A percentile compares a stretch with the other conserved stretches of the same genome.
Conservation (phyloP, 1,140 invertebrate species). For the Hylaeus volcanicus region DNA sequence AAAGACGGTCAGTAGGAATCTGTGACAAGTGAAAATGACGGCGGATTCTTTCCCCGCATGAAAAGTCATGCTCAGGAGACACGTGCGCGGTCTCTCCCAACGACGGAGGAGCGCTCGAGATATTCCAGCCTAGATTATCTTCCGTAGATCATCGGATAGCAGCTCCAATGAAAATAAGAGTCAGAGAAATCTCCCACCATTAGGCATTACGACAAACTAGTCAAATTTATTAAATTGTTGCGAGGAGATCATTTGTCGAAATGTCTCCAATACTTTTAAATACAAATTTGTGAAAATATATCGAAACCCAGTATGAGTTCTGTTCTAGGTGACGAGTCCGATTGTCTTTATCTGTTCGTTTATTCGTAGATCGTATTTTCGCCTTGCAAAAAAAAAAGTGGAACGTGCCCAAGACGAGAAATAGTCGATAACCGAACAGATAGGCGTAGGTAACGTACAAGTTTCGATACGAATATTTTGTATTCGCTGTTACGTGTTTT, state of each 20-base stretch:
- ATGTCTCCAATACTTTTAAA: too few species aligned
- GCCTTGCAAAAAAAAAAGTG: not conserved
- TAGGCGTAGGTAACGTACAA: not conserved
- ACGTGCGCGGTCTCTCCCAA: not conserved
- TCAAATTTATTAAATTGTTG: not conserved
- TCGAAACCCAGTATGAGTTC: not conserved
- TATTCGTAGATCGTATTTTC: not conserved
- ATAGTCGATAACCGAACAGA: not conserved
- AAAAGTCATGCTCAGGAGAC: constrained; percentile 12
- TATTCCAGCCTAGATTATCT: not conserved
- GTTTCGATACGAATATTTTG: not conserved
- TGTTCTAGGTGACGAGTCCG: not conserved
- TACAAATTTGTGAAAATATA: not conserved
- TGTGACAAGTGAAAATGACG: constrained; percentile 75
- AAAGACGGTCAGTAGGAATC: constrained; percentile 78
- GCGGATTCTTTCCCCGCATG: constrained; percentile 47
- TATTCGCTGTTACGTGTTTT: not conserved
- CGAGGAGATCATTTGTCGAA: not conserved
- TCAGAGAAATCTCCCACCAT: not conserved
- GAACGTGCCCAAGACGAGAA: not conserved
- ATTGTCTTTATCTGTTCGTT: not conserved
- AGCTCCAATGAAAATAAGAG: not conserved
- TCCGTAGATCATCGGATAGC: not conserved
- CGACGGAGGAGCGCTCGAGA: not conserved
- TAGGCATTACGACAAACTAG: too few species aligned